phyloP scores from a whole-genome alignment of 2,797 vertebrate genomes.

The Acanthornis magna region DNA sequence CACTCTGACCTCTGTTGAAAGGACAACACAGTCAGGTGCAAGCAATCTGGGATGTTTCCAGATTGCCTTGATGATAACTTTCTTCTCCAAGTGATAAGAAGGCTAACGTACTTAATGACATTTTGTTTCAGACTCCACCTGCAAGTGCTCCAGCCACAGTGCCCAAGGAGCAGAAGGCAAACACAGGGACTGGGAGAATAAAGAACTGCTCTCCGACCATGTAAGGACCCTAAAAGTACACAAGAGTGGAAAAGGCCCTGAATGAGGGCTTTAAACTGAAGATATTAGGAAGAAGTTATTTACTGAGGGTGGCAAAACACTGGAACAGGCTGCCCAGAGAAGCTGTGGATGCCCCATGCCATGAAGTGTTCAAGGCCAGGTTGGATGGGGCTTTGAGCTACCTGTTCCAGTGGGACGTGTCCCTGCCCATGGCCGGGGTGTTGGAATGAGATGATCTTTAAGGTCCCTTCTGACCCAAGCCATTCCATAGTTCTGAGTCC shows the following conservation, averaged over 20 bases:
- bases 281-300: background rate
- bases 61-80: background rate
- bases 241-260: background rate
- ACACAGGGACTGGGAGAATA: background rate
- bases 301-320: background rate
- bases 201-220: background rate
- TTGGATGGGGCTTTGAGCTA: background rate
- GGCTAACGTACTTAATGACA: background rate
- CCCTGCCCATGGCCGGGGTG: background rate
- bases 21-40: background rate
- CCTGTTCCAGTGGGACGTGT: background rate
- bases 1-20: background rate
- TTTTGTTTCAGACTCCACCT: background rate
- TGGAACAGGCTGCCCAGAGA: background rate
- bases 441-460: background rate
- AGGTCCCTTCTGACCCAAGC: background rate
- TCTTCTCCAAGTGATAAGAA: background rate
- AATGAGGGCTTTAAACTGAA: background rate
- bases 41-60: rapidly evolving
- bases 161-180: background rate
- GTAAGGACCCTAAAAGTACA: background rate
- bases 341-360: background rate
- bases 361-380: background rate
- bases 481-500: background rate
- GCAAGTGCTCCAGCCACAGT: background rate